Evolutionary conservation across 2,888 invertebrate genomes (phyloP).

Genomic region (Volucella inanis): DNA sequence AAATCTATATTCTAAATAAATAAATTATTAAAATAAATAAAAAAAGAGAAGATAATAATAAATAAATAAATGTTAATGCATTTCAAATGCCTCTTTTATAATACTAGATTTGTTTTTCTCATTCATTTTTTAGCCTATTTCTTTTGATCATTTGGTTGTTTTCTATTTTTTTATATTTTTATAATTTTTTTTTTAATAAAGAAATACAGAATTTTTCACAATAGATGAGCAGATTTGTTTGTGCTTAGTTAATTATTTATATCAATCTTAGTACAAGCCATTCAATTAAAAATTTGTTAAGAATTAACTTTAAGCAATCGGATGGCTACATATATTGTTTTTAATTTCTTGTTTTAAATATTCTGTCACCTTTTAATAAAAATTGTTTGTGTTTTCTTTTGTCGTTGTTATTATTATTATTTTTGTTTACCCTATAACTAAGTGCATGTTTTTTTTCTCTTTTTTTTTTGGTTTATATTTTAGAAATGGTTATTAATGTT

Average conservation of each 20-base stretch:
- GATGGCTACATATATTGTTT: slow-evolving; percentile 29
- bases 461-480: slow-evolving; percentile 29
- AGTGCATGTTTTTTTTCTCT: slow-evolving; percentile 54
- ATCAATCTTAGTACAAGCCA: slow-evolving; percentile 42
- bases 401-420: neutral
- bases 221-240: slow-evolving; percentile 21
- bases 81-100: slow-evolving; percentile 28
- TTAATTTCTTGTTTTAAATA: slow-evolving; percentile 23
- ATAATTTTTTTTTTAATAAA: neutral
- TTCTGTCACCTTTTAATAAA: slow-evolving; percentile 63
- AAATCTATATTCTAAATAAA: slow-evolving; percentile 60
- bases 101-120: slow-evolving; percentile 25
- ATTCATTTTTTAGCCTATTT: slow-evolving; percentile 15
- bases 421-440: slow-evolving; percentile 41
- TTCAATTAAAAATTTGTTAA: neutral
- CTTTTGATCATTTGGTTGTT: slow-evolving; percentile 46
- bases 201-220: slow-evolving; percentile 1
- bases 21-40: slow-evolving; percentile 66
- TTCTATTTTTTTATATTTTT: slow-evolving; percentile 45
- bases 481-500: slow-evolving; percentile 52
- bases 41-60: slow-evolving; percentile 31
- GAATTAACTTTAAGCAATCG: slow-evolving; percentile 66
- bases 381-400: slow-evolving; percentile 6
- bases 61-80: slow-evolving; percentile 33
- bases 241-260: slow-evolving; percentile 34